Evolutionary conservation across 2,888 invertebrate species (phyloP), one percentile per base, ranked within the genome.

Genomic region (Platycnemis pennipes): DNA sequence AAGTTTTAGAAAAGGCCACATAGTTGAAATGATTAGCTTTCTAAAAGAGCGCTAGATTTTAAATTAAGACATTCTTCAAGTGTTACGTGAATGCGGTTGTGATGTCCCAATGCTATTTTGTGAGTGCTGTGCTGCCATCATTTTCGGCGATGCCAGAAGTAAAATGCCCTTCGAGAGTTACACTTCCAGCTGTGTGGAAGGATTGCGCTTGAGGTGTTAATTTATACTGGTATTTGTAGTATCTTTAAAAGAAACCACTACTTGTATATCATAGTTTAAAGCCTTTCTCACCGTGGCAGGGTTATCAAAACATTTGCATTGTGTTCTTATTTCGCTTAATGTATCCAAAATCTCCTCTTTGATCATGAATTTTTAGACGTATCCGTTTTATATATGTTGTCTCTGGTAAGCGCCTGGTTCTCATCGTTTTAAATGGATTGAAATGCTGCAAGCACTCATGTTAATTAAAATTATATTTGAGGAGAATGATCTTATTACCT

Each of bases 1-100:
- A 77, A 77, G 77, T 77, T 77, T 37, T 77, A 77, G n/a, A n/a
- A n/a, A 77, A 77, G 77, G 77, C 16, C 77, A 77, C 37, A 13
- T 77, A 37, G 16, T 77, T 77, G 77, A 77, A 37, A 26, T 11
- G 77, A 13, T 11, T 11, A 77, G 37, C 37, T 77, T 77, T 77
- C 77, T 37, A 7, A 37, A 37, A 37, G 37, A 37, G 13, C 37
- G 31, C 77, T 77, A 26, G 11, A 31, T 37, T 77, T 31, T 13
- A 8, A 77, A 37, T 77, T 16, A 37, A 77, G 77, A 31, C 37
- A 31, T 77, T 31, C 31, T 77, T 77, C 37, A 37, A 77, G 77
- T 77, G 37, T 37, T 37, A 11, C 77, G 77, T 77, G 31, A 77
- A 37, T 77, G 77, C 13, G 13, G 37, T 37, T 7, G 11, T 37